Evolutionary conservation across 2,113 vertebrate species (phyloP).

Genomic region (Marcusenius ussheri): DNA sequence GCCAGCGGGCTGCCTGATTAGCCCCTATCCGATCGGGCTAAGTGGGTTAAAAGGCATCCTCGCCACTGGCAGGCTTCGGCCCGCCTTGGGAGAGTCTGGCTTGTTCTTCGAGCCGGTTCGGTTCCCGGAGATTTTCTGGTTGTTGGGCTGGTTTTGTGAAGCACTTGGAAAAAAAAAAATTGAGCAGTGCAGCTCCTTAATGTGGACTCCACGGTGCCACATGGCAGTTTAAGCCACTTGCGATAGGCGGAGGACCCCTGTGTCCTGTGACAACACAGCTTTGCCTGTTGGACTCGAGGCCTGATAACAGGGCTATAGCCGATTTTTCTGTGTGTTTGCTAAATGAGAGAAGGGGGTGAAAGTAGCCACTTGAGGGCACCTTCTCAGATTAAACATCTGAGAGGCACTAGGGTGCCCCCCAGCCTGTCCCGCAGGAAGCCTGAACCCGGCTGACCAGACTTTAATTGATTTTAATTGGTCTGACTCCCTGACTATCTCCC

Average conservation of each 20-base stretch:
- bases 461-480: not conserved
- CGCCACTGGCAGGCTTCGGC: not conserved
- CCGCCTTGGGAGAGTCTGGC: slow-evolving; percentile 3
- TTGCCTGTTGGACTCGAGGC: not conserved
- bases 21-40: not conserved
- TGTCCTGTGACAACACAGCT: not conserved
- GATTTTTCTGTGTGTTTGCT: not conserved
- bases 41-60: not conserved
- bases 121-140: not conserved
- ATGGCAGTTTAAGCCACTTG: not conserved
- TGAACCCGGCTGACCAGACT: not conserved
- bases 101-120: not conserved
- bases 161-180: not conserved
- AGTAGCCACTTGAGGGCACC: not conserved
- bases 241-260: not conserved
- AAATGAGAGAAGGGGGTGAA: not conserved
- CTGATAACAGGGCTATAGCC: not conserved
- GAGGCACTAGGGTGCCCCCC: not conserved
- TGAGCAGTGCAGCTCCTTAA: not conserved
- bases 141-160: not conserved
- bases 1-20: not conserved
- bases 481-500: not conserved
- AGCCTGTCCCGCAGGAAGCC: not conserved
- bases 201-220: not conserved
- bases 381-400: not conserved